Evolutionary conservation across 1,140 invertebrate genomes (phyloP), one percentile per base, ranked within the genome.

Genomic region (Bombus ignitus): DNA sequence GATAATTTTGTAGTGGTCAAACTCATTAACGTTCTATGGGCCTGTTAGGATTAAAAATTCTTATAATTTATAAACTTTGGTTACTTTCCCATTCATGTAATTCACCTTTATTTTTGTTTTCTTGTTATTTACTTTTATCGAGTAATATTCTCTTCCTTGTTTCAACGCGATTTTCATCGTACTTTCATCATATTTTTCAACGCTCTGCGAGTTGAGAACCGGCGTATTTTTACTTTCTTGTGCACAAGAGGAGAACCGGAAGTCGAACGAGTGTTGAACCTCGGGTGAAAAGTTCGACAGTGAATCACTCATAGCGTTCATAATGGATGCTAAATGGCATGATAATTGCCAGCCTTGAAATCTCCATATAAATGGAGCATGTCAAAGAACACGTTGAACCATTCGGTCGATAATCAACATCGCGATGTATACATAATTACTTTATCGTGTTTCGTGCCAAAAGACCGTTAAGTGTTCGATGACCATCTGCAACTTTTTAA

Each of bases 281-380:
- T 4, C 37, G 79, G 28, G 1, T 37, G n/a, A 68, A 53, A 71
- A 76, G 74, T 83, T 83, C n/a, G 39, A 68, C 25, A 35, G 68
- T 79, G 85, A 83, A 79, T 83, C 44, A 84, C 28, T 66, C 37
- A 13, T n/a, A 28, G 10, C 66, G 39, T 76, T 76, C 15, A 22
- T 44, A 70, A 77, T 76, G 13, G 28, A 12, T 53, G 44, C 18
- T 77, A 74, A 84, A 47, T 28, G 18, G 15, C 8, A 80, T 12
- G 76, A 53, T 75, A 76, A 65, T 53, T 37, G 28, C 57, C 22
- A 59, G 37, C 39, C 87, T 86, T 86, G 79, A 74, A 59, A 39
- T 78, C 74, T 81, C 57, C 47, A 39, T 74, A 78, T 37, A 75
- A 65, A 82, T 66, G 59, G 32, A 73, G 28, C 37, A 44, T 68